These are phyloP conservation scores for Halichoeres trimaculatus DNA, from an alignment of 2,113 vertebrate species.

Conservation along the genomic window DNA sequence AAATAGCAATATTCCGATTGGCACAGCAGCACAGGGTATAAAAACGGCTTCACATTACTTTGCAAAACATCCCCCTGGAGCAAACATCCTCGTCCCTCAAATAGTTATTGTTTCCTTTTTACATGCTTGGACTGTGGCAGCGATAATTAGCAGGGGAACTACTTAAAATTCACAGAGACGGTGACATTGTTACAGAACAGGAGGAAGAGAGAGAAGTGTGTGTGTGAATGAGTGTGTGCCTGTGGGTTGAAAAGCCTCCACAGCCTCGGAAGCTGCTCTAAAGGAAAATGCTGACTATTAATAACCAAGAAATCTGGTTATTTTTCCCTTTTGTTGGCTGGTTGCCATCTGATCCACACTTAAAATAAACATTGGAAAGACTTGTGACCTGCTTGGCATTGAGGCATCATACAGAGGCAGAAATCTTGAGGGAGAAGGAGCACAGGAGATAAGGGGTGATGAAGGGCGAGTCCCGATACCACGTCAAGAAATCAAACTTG, in stretches of 20 bases:
- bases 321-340: slow-evolving; percentile 65
- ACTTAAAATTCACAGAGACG: slow-evolving; percentile 72
- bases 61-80: slow-evolving; percentile 69
- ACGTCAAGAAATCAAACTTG: slow-evolving; percentile 58
- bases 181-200: slow-evolving; percentile 68
- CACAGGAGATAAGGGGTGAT: slow-evolving; percentile 24
- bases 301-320: slow-evolving; percentile 73
- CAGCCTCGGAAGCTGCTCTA: slow-evolving; percentile 49
- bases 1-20: slow-evolving; percentile 61
- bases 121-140: slow-evolving; percentile 64
- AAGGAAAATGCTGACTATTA: slow-evolving; percentile 75
- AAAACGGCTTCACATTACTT: slow-evolving; percentile 70
- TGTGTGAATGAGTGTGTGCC: slow-evolving; percentile 23
- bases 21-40: slow-evolving; percentile 60
- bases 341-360: slow-evolving; percentile 71
- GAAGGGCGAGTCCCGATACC: slow-evolving; percentile 58
- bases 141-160: slow-evolving; percentile 58
- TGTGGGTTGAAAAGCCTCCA: slow-evolving; percentile 36
- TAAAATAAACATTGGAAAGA: slow-evolving; percentile 76
- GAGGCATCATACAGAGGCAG: slow-evolving; percentile 14
- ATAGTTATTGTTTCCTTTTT: slow-evolving; percentile 78
- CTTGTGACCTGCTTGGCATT: slow-evolving; percentile 86
- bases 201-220: slow-evolving; percentile 11
- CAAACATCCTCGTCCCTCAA: slow-evolving; percentile 81
- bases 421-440: slow-evolving; percentile 42